phyloP scores from a whole-genome alignment of 2,113 vertebrate genomes.

The Rhombomys opimus region DNA sequence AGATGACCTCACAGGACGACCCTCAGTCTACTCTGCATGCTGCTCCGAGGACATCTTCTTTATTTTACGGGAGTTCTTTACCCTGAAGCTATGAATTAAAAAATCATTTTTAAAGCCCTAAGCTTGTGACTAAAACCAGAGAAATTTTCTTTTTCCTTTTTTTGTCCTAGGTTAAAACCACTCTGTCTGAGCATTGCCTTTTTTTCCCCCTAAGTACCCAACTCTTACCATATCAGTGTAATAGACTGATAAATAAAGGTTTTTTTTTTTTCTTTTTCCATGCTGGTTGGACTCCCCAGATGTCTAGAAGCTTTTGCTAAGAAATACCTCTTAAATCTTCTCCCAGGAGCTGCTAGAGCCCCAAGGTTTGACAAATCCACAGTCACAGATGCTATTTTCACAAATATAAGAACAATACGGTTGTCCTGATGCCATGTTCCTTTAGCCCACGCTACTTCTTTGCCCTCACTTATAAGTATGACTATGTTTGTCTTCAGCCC shows the following conservation, averaged over 20 bases:
- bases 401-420: not conserved
- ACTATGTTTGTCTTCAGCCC: slow-evolving; percentile 13
- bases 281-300: not conserved
- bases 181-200: not conserved
- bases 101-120: slow-evolving; percentile 32
- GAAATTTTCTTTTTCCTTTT: not conserved
- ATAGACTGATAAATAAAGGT: not conserved
- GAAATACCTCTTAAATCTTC: not conserved
- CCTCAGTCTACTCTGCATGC: not conserved
- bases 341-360: not conserved
- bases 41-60: not conserved
- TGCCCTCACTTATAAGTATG: not conserved
- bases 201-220: not conserved
- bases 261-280: not conserved
- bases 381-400: not conserved
- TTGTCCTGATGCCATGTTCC: not conserved
- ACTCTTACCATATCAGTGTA: not conserved
- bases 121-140: slow-evolving; percentile 20
- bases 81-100: not conserved
- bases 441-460: not conserved
- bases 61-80: not conserved
- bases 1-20: not conserved
- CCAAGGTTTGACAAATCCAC: not conserved
- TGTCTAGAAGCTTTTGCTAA: not conserved
- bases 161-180: not conserved